Evolutionary conservation across 2,888 invertebrate species (phyloP).

Genomic region (Tipula unca): DNA sequence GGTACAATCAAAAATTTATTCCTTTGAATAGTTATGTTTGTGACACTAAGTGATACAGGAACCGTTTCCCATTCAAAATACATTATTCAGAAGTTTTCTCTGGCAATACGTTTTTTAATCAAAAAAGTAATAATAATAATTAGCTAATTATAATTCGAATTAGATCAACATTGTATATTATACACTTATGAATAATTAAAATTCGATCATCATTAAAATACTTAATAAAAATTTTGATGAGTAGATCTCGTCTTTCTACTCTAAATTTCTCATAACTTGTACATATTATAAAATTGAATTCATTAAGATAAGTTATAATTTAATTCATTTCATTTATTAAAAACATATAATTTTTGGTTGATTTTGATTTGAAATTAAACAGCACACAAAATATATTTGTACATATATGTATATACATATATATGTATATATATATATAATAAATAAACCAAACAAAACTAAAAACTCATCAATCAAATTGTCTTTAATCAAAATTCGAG

Average conservation of each 20-base stretch:
- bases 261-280: background rate
- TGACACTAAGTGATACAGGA: no score
- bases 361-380: background rate
- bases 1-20: no score
- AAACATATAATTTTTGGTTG: background rate
- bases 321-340: background rate
- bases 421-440: background rate
- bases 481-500: conserved; percentile 2
- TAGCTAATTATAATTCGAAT: background rate
- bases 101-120: background rate
- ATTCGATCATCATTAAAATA: background rate
- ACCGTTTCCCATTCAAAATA: no score
- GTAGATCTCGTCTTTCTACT: background rate
- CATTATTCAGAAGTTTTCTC: background rate
- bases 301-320: background rate
- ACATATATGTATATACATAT: no score
- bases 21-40: no score
- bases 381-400: background rate
- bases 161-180: background rate
- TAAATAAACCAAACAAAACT: background rate
- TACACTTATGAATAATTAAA: background rate
- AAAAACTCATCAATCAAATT: conserved; percentile 8
- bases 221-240: background rate
- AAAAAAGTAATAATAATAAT: background rate
- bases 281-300: background rate